Base-by-base conservation (phyloP, 2,113 vertebrate species). In the Erpornis zantholeuca region DNA sequence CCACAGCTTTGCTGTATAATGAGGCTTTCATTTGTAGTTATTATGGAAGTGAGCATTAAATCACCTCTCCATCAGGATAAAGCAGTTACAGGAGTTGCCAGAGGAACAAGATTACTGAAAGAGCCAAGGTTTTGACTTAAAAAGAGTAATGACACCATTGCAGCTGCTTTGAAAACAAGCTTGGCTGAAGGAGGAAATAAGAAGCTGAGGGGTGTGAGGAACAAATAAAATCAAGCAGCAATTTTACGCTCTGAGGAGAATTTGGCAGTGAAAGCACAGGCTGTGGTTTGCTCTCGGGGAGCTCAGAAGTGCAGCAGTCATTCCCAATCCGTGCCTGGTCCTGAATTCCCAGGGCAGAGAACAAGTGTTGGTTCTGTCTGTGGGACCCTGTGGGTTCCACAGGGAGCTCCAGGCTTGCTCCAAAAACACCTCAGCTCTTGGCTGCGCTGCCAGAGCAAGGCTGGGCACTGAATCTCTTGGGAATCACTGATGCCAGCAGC, bases 1-100 rank as follows among this genome's bases (percentile, higher is more conserved):
- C 88, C 83, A 64, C 65, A 79, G 82, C 45, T 92, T 75, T 60
- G 83, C 65, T 45, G 61, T 78, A 90, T 92, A 96, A 94, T 83
- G 85, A 86, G 45, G 40, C 23, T 94, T 94, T 83, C 82, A 86
- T 95, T 92, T 93, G 79, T 94, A 81, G 68, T 93, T 94, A 91
- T 88, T 90, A 78, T 81, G 79, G 70, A 81, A 81, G 56, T 27
- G 49, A 90, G 82, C 76, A 78, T 66, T 96, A 93, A 94, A 94
- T 92, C 84, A 92, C 64, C 29, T 75, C 64, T 90, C 63, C 76
- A 42, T 75, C 75, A 71, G 79, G 85, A 64, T 25, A 78, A 86
- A 88, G 6, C 64, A 86, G 54, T 53, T 69, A 49, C 44, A 71
- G 20, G 57, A 68, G 69, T 75, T 97, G 91, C 85, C 91, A 92